Base-by-base conservation (phyloP, 1,140 invertebrate genomes). In the Paramacrobiotus metropolitanus region DNA sequence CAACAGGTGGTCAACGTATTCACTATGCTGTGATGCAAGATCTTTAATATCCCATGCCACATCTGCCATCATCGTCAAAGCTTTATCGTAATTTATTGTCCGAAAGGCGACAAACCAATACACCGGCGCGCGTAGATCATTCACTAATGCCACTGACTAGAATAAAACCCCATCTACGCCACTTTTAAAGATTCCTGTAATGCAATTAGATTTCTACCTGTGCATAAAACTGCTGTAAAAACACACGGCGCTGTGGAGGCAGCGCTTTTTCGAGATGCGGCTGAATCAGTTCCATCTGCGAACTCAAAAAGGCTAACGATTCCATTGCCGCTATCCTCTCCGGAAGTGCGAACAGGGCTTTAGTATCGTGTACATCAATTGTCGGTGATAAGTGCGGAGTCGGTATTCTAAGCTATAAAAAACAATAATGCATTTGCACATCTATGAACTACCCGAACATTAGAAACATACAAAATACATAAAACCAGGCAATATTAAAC, bases 21-120 rank as follows among this genome's bases (percentile, higher is more conserved):
- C 73, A 69, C 86, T 94, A 70, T 98, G 93, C 67, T 95, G 86
- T 28, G 87, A 90, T 76, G 88, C 90, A 0, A 99, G 87, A 68
- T 93, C 88, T 63, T 72, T 73, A 0, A 96, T 81, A 71, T 96
- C 90, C 93, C 93, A 99, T 71, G 88, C 85, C 1, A 94, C 89
- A 2, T 79, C 80, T 1, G 63, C 62, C 83, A 98, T 94, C n/a
- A 81, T 76, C 59, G 79, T 76, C 4, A 94, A 73, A 60, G 90
- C 80, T 34, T 81, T 76, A 45, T 83, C 78, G 30, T 84, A 80
- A 70, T 93, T 83, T n/a, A 96, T 81, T 4, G 81, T 76, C 67
- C 81, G 81, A 0, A 81, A 80, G 0, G 83, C 81, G 0, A 90
- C 85, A 62, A 82, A 80, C 77, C 85, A 84, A 68, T 91, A 93